Conservation (phyloP, 2,113 vertebrate genomes). For the Helogale parvula region DNA sequence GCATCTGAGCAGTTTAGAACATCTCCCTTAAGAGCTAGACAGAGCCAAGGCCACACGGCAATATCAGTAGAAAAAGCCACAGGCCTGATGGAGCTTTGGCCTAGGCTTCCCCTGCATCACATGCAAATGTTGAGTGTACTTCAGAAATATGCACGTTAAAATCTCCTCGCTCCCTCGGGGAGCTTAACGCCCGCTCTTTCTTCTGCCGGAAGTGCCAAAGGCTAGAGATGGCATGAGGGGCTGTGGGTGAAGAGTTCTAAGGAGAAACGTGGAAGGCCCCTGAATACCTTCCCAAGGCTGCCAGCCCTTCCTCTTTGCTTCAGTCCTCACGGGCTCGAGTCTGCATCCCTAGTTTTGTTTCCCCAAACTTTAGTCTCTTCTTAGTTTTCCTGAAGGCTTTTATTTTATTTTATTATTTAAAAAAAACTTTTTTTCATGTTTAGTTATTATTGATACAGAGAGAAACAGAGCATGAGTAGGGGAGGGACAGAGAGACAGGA, state of each 20-base stretch:
- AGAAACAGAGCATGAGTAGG: no score
- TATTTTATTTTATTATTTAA: not conserved
- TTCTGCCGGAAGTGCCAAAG: not conserved
- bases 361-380: not conserved
- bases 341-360: not conserved
- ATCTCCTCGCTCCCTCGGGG: not conserved
- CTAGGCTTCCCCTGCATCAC: not conserved
- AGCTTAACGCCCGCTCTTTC: not conserved
- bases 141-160: constrained; percentile 3
- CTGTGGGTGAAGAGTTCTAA: not conserved
- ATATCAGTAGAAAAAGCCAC: not conserved
- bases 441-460: no score
- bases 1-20: not conserved
- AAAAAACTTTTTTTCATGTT: no score
- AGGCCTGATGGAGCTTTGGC: constrained; percentile 50
- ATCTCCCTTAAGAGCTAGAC: not conserved
- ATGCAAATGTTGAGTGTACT: constrained; percentile 19
- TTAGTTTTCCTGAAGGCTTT: not conserved
- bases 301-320: not conserved
- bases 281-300: not conserved
- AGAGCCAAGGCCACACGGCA: not conserved
- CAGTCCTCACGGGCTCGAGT: not conserved
- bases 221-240: not conserved
- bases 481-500: no score
- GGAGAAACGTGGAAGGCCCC: not conserved